Conservation (phyloP, 2,797 vertebrate genomes). For the Miichthys miiuy region DNA sequence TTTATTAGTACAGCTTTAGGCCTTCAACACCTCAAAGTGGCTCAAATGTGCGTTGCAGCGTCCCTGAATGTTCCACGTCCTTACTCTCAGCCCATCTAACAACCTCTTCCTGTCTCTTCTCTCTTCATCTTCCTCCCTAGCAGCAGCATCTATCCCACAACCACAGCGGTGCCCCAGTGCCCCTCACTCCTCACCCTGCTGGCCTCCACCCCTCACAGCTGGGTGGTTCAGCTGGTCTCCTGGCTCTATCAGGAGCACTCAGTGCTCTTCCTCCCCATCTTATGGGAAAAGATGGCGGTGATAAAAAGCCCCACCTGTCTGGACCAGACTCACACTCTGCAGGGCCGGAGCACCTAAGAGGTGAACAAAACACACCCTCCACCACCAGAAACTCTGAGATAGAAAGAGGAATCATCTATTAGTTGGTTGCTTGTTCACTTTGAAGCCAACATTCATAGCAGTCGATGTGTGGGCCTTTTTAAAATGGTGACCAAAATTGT, state of each 20-base stretch:
- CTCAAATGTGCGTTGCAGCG: neutral
- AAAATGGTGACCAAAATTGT: neutral
- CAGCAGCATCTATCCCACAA: conserved; percentile 97
- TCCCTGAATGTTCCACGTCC: neutral
- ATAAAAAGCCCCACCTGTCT: conserved; percentile 89
- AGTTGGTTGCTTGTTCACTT: neutral
- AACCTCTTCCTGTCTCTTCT: neutral
- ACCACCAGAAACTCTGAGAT: neutral
- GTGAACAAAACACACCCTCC: conserved; percentile 86
- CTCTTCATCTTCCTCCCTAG: conserved; percentile 57
- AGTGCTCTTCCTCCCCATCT: conserved; percentile 92
- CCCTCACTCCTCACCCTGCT: conserved; percentile 94
- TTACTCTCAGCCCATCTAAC: conserved; percentile 13
- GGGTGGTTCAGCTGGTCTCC: conserved; percentile 92
- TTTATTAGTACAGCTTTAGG: neutral
- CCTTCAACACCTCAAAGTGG: neutral
- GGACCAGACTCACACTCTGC: conserved; percentile 82
- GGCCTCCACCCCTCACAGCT: conserved; percentile 94
- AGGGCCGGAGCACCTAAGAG: conserved; percentile 94
- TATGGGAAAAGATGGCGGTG: conserved; percentile 88
- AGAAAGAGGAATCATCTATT: neutral
- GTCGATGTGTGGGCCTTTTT: neutral
- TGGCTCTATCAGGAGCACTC: conserved; percentile 93
- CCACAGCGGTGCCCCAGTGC: conserved; percentile 92
- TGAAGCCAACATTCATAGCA: neutral